Percentiles rank a stretch among this genome's conserved stretches.
Evolutionary conservation across 2,888 invertebrate genomes (phyloP).

Genomic region (Chydorus sphaericus): DNA sequence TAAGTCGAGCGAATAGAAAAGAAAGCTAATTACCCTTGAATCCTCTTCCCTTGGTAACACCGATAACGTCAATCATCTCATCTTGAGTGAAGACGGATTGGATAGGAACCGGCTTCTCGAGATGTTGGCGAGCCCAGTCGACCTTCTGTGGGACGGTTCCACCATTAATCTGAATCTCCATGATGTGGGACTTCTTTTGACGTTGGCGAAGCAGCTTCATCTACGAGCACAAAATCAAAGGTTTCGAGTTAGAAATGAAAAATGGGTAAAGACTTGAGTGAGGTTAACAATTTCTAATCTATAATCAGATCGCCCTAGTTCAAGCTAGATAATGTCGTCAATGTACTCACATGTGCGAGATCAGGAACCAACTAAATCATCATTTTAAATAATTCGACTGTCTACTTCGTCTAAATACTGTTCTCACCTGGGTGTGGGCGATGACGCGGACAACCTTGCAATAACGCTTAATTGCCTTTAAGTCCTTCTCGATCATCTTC

Average conservation of each 20-base stretch:
- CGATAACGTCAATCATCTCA: conserved; percentile 98
- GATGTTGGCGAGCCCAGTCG: conserved; percentile 87
- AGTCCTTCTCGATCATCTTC: conserved; percentile 90
- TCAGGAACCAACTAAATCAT: too few species aligned
- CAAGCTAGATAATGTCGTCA: background rate
- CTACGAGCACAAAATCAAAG: conserved; percentile 32
- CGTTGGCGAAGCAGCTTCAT: conserved; percentile 94
- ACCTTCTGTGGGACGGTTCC: conserved; percentile 92
- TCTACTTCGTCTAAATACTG: too few species aligned
- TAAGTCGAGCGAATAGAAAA: background rate
- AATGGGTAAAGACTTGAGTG: background rate
- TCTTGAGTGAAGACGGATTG: conserved; percentile 84
- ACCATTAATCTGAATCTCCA: conserved; percentile 99
- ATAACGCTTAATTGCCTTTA: conserved; percentile 95
- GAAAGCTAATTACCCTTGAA: conserved; percentile 63
- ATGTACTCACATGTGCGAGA: too few species aligned
- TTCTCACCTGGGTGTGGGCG: conserved; percentile 88
- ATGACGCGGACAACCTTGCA: conserved; percentile 92
- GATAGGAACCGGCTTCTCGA: conserved; percentile 87
- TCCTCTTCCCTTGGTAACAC: conserved; percentile 98
- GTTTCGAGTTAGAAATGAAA: background rate
- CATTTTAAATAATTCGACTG: too few species aligned
- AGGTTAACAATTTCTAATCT: too few species aligned
- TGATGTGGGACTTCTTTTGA: conserved; percentile 99
- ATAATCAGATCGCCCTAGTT: background rate